Base-by-base conservation (phyloP, 2,888 invertebrate genomes). In the Epistrophella euchroma region DNA sequence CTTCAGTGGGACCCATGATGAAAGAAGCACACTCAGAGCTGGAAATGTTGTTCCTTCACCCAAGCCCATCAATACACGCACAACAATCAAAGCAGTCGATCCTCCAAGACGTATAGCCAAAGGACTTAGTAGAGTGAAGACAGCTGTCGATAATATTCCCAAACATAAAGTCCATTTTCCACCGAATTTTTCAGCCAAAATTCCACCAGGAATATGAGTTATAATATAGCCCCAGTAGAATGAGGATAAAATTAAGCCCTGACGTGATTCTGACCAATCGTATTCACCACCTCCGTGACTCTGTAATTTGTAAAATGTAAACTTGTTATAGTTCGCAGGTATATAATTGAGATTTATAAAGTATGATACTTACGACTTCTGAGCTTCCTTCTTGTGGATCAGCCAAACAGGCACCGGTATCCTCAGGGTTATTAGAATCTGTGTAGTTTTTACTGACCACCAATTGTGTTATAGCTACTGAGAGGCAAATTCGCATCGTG, bases 41-140 rank as follows among this genome's bases (percentile, higher is more conserved):
- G 96, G 97, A 90, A 96, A 97, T 0, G 97, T 97, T 4, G 96
- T 96, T 32, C 97, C 97, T 94, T 97, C 97, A 82, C 97, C 97
- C 3, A 97, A 93, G 50, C 97, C 97, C 94, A 97, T 97, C 4
- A 97, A 90, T 0, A 97, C 94, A 83, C 97, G 93, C 13, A 97
- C 91, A 15, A 94, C 93, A 52, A 97, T 95, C n/a, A 98, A 93
- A 25, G 95, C 95, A 1, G 94, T 94, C 9, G 96, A 94, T 15
- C 94, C 96, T 0, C 96, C 92, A 1, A 91, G 75, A 5, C 93
- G 92, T 2, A 97, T 96, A 10, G 95, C 94, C 89, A 95, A 90
- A 0, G 98, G 98, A 0, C 97, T 97, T 1, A 97, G 90, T 3
- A 97, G 90, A 0, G 97, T 97, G 89, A 97, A 96, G 13, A 97